A percentile compares a stretch with the other conserved stretches of the same genome.
Evolutionary conservation across 1,140 invertebrate genomes (phyloP).

Genomic region (Cyclina sinensis): DNA sequence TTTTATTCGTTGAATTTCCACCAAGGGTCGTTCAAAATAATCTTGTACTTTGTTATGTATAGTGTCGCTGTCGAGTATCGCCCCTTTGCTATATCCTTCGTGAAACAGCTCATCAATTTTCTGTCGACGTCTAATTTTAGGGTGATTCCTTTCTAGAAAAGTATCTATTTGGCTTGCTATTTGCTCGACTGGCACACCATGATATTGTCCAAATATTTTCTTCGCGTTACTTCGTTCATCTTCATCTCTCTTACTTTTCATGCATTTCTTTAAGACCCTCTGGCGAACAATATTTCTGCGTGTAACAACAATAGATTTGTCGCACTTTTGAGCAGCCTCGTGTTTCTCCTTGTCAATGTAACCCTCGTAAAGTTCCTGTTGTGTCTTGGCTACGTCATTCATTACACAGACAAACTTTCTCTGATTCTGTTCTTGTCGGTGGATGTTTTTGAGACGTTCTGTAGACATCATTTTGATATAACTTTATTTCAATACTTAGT

Average conservation of each 20-base stretch:
- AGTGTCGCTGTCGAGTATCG: constrained; percentile 45
- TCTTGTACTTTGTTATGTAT: constrained; percentile 52
- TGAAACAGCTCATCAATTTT: constrained; percentile 58
- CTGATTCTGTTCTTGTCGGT: constrained; percentile 47
- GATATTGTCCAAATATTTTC: constrained; percentile 54
- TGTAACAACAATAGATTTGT: constrained; percentile 54
- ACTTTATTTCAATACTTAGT: too few species aligned
- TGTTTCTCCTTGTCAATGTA: constrained; percentile 64
- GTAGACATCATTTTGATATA: constrained; percentile 61
- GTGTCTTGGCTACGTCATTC: constrained; percentile 61
- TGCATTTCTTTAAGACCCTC: constrained; percentile 59
- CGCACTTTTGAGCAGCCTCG: constrained; percentile 26
- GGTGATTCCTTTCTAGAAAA: constrained; percentile 52
- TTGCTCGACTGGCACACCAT: constrained; percentile 49
- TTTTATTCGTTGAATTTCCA: constrained; percentile 17
- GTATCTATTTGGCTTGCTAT: constrained; percentile 43
- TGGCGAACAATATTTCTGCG: constrained; percentile 46
- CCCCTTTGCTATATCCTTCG: constrained; percentile 38
- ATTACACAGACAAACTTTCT: constrained; percentile 66
- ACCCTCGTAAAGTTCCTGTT: constrained; percentile 33
- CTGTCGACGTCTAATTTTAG: constrained; percentile 40
- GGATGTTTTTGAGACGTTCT: constrained; percentile 27
- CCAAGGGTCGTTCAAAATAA: constrained; percentile 59
- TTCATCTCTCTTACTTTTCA: constrained; percentile 58
- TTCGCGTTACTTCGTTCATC: constrained; percentile 5